Evolutionary conservation across 2,888 invertebrate species (phyloP).

Genomic region (Himalopsyche kuldschensis): DNA sequence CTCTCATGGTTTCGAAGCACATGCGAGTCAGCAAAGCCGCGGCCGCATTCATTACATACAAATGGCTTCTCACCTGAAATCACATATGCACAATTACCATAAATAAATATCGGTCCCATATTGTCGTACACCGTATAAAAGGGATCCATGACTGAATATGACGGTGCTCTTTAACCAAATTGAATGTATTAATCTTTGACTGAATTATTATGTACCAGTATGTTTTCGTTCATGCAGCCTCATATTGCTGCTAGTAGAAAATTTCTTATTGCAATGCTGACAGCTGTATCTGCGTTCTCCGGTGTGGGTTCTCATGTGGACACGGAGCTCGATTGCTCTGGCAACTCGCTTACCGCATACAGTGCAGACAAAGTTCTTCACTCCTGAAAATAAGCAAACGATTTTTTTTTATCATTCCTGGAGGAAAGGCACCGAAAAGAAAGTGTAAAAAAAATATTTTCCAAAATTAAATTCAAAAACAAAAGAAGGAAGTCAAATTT

Average conservation of each 20-base stretch:
- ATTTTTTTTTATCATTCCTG: no score
- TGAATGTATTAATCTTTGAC: no score
- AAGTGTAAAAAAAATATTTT: no score
- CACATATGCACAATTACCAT: no score
- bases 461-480: no score
- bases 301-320: conserved; percentile 32
- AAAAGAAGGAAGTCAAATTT: no score
- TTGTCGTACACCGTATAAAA: background rate
- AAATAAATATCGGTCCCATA: background rate
- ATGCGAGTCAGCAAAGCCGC: conserved; percentile 31
- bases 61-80: conserved; percentile 33
- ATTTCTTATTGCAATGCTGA: conserved; percentile 12
- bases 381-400: conserved; percentile 5
- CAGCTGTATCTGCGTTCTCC: conserved; percentile 24
- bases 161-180: background rate
- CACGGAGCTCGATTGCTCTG: conserved; percentile 23
- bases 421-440: no score
- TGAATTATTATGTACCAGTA: conserved; percentile 5
- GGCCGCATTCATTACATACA: conserved; percentile 19
- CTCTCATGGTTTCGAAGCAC: conserved; percentile 27
- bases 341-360: conserved; percentile 34
- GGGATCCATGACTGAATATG: background rate
- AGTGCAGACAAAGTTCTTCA: conserved; percentile 31
- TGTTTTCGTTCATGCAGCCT: conserved; percentile 24
- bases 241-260: conserved; percentile 26